Conservation (phyloP, 2,797 vertebrate genomes). For the Melanotaenia maccullochi region DNA sequence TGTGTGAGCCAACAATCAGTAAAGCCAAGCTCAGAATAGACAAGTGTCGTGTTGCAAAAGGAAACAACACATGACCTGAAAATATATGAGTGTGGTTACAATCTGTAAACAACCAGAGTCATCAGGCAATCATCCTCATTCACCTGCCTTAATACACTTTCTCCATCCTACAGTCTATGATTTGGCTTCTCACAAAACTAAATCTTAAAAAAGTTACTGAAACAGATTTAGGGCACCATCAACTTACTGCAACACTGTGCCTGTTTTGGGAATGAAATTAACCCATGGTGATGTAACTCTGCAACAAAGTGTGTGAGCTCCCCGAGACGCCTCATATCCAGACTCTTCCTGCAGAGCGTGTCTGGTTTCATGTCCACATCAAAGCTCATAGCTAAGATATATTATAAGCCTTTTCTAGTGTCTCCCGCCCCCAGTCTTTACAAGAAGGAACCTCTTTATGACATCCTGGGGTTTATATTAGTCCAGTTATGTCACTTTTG, state of each 20-base stretch:
- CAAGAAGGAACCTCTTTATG: constrained; percentile 40
- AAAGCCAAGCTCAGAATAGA: constrained; percentile 78
- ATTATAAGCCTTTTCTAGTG: constrained; percentile 11
- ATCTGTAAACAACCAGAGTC: constrained; percentile 45
- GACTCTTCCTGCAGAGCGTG: constrained; percentile 49
- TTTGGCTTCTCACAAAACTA: not conserved
- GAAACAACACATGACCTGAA: constrained; percentile 65
- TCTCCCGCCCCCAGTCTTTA: not conserved
- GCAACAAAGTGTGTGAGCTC: constrained; percentile 21
- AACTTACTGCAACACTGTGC: not conserved
- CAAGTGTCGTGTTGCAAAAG: constrained; percentile 68
- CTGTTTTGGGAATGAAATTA: not conserved
- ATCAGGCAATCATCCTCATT: constrained; percentile 2
- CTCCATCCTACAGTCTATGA: not conserved
- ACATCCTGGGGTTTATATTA: constrained; percentile 24
- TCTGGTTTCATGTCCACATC: constrained; percentile 66
- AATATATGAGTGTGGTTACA: constrained; percentile 34
- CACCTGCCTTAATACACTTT: not conserved
- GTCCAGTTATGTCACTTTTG: constrained; percentile 4
- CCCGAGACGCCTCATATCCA: constrained; percentile 23
- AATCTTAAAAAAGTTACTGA: not conserved
- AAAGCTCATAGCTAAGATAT: constrained; percentile 43
- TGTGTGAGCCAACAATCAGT: constrained; percentile 58
- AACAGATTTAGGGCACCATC: not conserved
- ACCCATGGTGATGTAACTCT: constrained; percentile 9